A percentile compares a stretch with the other conserved stretches of the same genome.
Conservation (phyloP, 2,113 vertebrate species). For the Apus apus region DNA sequence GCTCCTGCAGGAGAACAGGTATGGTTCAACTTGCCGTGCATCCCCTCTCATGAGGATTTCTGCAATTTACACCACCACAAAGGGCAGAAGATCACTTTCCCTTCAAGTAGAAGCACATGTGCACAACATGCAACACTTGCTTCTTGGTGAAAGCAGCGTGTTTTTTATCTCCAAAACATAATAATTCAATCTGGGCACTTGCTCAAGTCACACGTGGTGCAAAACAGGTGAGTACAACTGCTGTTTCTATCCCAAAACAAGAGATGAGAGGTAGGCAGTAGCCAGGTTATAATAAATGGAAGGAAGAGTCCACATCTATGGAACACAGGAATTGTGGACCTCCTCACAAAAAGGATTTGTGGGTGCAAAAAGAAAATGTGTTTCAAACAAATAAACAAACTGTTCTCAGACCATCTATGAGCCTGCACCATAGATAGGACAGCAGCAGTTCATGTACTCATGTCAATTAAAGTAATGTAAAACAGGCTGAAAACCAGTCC, state of each 20-base stretch:
- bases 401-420: accelerated
- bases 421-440: not conserved
- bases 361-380: not conserved
- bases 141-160: not conserved
- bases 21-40: not conserved
- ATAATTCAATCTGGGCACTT: not conserved
- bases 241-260: not conserved
- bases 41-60: not conserved
- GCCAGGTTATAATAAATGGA: not conserved
- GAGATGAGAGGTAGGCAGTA: not conserved
- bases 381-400: not conserved
- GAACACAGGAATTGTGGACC: not conserved
- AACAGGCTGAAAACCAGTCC: not conserved
- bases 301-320: not conserved
- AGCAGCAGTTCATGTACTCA: not conserved
- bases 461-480: not conserved
- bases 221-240: not conserved
- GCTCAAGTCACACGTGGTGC: not conserved
- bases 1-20: not conserved
- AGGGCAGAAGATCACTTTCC: not conserved
- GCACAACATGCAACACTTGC: not conserved
- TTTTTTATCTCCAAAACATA: not conserved
- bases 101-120: not conserved
- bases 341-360: not conserved
- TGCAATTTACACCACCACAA: not conserved